Evolutionary conservation across 2,113 vertebrate species (phyloP).

Genomic region (Meleagris gallopavo): DNA sequence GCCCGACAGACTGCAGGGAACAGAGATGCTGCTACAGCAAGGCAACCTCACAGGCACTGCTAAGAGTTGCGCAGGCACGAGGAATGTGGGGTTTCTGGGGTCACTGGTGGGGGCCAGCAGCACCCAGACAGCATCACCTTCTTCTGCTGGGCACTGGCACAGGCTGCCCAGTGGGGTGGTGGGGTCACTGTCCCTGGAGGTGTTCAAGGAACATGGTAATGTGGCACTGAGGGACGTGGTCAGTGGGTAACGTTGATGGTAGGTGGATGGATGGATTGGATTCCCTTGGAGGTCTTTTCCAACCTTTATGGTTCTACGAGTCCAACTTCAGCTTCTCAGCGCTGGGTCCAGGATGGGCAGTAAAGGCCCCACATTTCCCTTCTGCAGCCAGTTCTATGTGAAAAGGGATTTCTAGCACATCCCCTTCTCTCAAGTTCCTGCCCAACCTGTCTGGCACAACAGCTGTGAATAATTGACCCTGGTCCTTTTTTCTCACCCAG

Average conservation of each 20-base stretch:
- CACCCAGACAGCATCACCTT: neutral
- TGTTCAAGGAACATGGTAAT: too few relatives aligned
- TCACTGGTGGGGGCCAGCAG: neutral
- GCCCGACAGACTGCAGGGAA: neutral
- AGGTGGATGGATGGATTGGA: too few relatives aligned
- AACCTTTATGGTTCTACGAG: too few relatives aligned
- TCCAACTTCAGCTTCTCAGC: too few relatives aligned
- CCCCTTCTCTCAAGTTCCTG: fast-evolving
- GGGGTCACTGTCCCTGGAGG: too few relatives aligned
- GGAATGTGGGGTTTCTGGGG: neutral
- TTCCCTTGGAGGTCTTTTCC: too few relatives aligned
- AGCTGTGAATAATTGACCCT: neutral
- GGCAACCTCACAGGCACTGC: neutral
- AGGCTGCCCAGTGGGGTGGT: too few relatives aligned
- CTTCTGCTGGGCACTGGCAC: neutral
- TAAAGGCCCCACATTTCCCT: fast-evolving
- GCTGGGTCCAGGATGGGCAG: neutral
- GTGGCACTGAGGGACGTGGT: too few relatives aligned
- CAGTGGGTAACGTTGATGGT: too few relatives aligned
- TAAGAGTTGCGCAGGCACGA: neutral
- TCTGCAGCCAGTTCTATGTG: fast-evolving
- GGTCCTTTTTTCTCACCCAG: neutral
- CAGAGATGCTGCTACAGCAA: too few relatives aligned
- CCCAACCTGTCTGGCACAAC: neutral
- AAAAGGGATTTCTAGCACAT: neutral